phyloP scores from a whole-genome alignment of 2,797 vertebrate species.

The Sciurus carolinensis region DNA sequence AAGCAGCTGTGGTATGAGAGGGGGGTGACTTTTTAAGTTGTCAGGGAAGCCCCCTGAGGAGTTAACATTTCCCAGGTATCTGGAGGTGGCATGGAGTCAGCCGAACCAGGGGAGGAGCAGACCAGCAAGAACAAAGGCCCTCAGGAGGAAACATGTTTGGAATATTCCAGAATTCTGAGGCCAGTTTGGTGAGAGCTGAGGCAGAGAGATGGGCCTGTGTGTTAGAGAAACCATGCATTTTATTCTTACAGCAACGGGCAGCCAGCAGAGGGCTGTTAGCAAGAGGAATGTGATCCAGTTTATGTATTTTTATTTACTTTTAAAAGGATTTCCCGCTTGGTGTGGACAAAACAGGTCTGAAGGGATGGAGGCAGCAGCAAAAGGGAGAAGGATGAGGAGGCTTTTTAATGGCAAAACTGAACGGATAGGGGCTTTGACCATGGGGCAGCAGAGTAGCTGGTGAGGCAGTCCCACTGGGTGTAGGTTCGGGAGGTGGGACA shows the following conservation, averaged over 20 bases:
- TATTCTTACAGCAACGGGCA: not conserved
- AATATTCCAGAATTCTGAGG: not conserved
- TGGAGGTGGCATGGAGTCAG: not conserved
- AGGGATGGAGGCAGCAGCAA: not conserved
- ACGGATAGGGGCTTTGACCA: fast-evolving
- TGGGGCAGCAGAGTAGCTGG: not conserved
- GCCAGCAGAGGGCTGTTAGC: not conserved
- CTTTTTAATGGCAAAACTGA: no score
- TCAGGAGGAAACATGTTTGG: not conserved
- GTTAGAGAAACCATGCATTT: not conserved
- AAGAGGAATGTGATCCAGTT: not conserved
- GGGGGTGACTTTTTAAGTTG: not conserved
- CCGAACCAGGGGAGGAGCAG: not conserved
- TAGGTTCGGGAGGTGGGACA: not conserved
- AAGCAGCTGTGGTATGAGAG: not conserved
- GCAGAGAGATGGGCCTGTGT: not conserved
- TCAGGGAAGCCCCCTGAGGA: no score
- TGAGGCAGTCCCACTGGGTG: no score
- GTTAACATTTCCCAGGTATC: not conserved
- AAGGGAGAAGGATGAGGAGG: not conserved
- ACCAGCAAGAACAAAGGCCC: not conserved
- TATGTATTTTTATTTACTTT: not conserved
- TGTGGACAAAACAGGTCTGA: not conserved
- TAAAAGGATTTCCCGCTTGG: not conserved
- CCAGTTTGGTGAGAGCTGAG: not conserved